phyloP scores from a whole-genome alignment of 2,797 vertebrate species.

The Hafferia zeledoni region DNA sequence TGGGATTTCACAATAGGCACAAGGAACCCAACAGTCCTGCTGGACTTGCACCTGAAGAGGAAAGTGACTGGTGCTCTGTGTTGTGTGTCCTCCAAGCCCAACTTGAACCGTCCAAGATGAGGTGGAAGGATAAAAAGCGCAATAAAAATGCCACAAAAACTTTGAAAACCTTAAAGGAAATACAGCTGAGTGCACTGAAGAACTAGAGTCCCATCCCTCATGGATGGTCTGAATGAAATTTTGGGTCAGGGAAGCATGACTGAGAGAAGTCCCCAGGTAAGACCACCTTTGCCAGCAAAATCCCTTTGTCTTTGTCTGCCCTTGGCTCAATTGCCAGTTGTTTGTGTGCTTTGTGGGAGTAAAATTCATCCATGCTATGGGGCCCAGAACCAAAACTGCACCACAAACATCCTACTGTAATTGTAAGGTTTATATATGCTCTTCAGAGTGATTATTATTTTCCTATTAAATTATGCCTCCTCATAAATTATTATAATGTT shows the following conservation, averaged over 20 bases:
- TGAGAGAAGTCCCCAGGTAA: background rate
- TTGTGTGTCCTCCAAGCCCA: background rate
- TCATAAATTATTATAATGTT: background rate
- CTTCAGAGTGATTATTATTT: background rate
- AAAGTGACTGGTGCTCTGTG: background rate
- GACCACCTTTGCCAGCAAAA: background rate
- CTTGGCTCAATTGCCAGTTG: background rate
- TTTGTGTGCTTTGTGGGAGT: background rate
- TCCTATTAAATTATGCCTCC: conserved; percentile 16
- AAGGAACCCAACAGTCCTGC: background rate
- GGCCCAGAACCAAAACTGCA: background rate
- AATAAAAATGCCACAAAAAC: background rate
- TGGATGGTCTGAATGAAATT: background rate
- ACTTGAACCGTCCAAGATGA: background rate
- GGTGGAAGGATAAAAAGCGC: background rate
- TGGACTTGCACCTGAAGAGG: background rate
- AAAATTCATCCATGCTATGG: background rate
- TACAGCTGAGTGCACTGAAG: background rate
- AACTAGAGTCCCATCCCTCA: accelerated
- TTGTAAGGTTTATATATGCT: background rate
- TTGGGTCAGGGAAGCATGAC: background rate
- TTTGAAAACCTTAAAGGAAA: background rate
- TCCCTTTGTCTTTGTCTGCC: background rate
- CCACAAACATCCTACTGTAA: background rate
- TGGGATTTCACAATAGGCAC: background rate